These are phyloP conservation scores for Danaus melanippus DNA, from an alignment of 1,140 invertebrate genomes.

Conservation along the genomic window DNA sequence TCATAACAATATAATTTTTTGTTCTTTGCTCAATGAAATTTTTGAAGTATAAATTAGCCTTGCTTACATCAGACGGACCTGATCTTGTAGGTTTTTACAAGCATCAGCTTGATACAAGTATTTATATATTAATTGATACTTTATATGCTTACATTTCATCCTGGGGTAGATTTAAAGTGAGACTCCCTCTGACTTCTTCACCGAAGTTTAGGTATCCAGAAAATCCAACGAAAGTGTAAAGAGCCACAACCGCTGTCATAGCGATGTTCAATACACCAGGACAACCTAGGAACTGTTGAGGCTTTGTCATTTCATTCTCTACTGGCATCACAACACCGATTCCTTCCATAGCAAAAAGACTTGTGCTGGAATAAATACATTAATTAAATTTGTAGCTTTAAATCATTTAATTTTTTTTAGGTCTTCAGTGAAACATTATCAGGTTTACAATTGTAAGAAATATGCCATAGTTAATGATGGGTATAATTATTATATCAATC, in stretches of 20 bases:
- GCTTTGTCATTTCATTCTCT: conserved; percentile 89
- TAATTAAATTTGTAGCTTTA: conserved; percentile 1
- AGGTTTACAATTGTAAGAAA: too few species aligned
- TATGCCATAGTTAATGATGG: too few species aligned
- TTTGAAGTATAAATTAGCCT: too few species aligned
- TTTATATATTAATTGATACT: too few species aligned
- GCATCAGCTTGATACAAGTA: too few species aligned
- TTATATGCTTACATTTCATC: conserved; percentile 74
- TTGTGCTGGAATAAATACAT: conserved; percentile 71
- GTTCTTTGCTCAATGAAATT: too few species aligned
- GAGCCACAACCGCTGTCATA: conserved; percentile 81
- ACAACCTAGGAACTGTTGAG: conserved; percentile 84
- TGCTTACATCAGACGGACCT: too few species aligned
- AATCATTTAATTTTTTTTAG: too few species aligned
- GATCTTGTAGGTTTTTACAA: too few species aligned
- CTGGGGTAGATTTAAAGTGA: conserved; percentile 81
- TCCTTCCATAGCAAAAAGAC: conserved; percentile 87
- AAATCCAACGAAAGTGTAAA: conserved; percentile 87
- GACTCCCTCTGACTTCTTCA: conserved; percentile 75
- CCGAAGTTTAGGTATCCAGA: conserved; percentile 88
- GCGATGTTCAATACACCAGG: conserved; percentile 88
- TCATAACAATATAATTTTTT: too few species aligned
- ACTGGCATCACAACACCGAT: conserved; percentile 90
- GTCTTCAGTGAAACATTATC: too few species aligned
- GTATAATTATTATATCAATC: too few species aligned